These are phyloP conservation scores for Speoplatyrhinus poulsoni DNA, from an alignment of 2,113 vertebrate genomes.

Conservation along the genomic window DNA sequence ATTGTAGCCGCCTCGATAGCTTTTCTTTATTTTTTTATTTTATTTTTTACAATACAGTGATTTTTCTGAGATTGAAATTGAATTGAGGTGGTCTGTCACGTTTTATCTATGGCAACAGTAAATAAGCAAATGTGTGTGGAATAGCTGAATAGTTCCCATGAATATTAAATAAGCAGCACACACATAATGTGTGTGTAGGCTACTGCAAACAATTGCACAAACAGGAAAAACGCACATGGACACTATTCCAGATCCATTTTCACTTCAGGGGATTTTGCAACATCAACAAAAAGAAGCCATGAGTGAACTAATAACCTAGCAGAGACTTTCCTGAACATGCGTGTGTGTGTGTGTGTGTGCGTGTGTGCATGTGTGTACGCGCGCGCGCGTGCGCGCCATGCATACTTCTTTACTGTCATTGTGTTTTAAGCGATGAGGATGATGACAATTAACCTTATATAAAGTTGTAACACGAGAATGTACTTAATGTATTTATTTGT, in stretches of 20 bases:
- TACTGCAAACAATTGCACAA: no score
- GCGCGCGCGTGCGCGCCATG: background rate
- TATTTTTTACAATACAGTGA: background rate
- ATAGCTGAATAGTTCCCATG: constrained; percentile 59
- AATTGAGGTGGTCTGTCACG: constrained; percentile 42
- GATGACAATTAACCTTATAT: constrained; percentile 11
- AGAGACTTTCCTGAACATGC: constrained; percentile 54
- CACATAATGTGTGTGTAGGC: no score
- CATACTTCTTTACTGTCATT: no score
- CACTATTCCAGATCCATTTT: constrained; percentile 37
- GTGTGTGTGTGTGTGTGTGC: constrained; percentile 29
- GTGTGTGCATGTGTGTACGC: constrained; percentile 39
- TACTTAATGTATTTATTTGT: no score
- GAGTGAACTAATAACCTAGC: constrained; percentile 51
- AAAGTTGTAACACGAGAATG: constrained; percentile 15
- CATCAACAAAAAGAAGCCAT: constrained; percentile 45
- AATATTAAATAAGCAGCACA: constrained; percentile 58
- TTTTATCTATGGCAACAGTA: constrained; percentile 60
- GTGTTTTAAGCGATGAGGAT: background rate
- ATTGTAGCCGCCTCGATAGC: no score
- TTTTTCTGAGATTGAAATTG: constrained; percentile 36
- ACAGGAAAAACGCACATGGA: background rate
- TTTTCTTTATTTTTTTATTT: no score
- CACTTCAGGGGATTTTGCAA: constrained; percentile 56
- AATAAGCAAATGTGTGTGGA: constrained; percentile 60